Conservation (phyloP, 2,888 invertebrate genomes). For the Drosophila prostipennis region DNA sequence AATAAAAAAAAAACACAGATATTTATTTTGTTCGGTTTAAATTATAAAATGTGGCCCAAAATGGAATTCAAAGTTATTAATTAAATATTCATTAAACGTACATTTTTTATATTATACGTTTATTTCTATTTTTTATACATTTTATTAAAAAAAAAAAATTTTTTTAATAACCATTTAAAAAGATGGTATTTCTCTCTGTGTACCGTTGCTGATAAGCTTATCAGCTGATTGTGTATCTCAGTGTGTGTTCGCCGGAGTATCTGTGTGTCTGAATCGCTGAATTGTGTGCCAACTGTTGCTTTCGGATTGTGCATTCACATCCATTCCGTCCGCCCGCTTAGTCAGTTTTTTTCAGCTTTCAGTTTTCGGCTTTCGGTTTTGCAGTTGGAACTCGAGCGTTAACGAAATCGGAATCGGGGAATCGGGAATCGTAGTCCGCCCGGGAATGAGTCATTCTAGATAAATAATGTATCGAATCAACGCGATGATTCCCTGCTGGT, state of each 20-base stretch:
- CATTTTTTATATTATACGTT: too few relatives aligned
- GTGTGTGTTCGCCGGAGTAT: conserved; percentile 15
- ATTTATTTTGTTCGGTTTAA: too few relatives aligned
- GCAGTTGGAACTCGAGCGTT: conserved; percentile 30
- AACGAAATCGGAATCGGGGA: conserved; percentile 16
- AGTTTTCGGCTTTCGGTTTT: conserved; percentile 19
- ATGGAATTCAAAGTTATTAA: too few relatives aligned
- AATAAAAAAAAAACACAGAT: too few relatives aligned
- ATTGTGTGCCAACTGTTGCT: conserved; percentile 52
- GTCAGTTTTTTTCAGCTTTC: conserved; percentile 31
- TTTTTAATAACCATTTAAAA: neutral
- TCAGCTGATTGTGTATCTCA: conserved; percentile 51
- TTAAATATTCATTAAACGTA: too few relatives aligned
- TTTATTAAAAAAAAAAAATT: too few relatives aligned
- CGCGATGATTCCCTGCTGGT: conserved; percentile 69
- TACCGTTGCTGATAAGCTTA: conserved; percentile 66
- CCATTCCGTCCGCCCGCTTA: conserved; percentile 46
- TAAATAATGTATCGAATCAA: conserved; percentile 61
- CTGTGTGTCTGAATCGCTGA: conserved; percentile 1
- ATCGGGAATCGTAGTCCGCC: neutral
- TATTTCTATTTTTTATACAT: too few relatives aligned
- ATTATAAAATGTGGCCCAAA: too few relatives aligned
- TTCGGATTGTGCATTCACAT: conserved; percentile 38
- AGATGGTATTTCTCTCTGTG: neutral
- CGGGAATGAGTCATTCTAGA: conserved; percentile 64